Evolutionary conservation across 2,888 invertebrate species (phyloP).

Genomic region (Ectemnius continuus): DNA sequence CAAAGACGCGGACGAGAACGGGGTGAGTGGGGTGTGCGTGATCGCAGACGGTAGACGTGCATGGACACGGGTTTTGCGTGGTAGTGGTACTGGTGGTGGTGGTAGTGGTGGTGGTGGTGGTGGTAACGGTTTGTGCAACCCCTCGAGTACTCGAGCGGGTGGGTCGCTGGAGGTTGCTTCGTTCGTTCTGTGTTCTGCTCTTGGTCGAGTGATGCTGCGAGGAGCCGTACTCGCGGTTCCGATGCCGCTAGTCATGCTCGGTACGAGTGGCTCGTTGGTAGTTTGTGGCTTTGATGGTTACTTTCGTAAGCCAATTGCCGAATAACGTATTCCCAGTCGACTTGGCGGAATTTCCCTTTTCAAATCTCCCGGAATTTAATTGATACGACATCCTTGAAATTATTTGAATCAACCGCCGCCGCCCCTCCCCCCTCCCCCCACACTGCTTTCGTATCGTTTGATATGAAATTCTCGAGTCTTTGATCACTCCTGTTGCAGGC

Average conservation of each 20-base stretch:
- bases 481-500: too few species aligned
- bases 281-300: background rate
- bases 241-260: background rate
- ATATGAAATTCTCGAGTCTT: too few species aligned
- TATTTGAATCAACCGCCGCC: too few species aligned
- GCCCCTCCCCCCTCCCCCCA: too few species aligned
- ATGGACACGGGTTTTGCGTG: constrained; percentile 46
- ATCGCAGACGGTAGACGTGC: constrained; percentile 57
- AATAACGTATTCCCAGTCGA: background rate
- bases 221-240: background rate
- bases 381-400: background rate
- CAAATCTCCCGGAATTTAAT: background rate
- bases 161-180: background rate
- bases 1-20: constrained; percentile 74
- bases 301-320: background rate
- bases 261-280: background rate
- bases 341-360: background rate
- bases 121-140: constrained; percentile 1
- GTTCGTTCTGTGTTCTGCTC: constrained; percentile 10
- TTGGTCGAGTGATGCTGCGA: background rate
- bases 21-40: constrained; percentile 67
- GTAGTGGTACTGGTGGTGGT: constrained; percentile 16
- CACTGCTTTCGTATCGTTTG: too few species aligned
- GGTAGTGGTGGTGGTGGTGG: constrained; percentile 12
- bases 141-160: too few species aligned